phyloP scores from a whole-genome alignment of 2,113 vertebrate genomes.

The Melanerpes formicivorus region DNA sequence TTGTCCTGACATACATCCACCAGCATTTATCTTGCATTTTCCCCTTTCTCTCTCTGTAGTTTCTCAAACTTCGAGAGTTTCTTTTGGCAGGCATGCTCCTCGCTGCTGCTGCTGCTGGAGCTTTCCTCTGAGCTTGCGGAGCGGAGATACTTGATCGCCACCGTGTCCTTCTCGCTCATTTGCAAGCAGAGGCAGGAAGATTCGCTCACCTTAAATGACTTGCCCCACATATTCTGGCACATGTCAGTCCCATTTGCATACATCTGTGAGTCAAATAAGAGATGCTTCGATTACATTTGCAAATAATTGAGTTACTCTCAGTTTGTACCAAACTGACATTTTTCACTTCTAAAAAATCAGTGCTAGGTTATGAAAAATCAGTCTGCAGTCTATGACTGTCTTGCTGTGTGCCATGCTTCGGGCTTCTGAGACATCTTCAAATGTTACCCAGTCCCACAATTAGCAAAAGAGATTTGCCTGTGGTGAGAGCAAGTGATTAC shows the following conservation, averaged over 20 bases:
- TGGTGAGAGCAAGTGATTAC: not conserved
- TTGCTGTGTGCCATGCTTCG: not conserved
- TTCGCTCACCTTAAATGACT: constrained; percentile 66
- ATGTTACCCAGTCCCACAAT: not conserved
- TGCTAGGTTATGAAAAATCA: not conserved
- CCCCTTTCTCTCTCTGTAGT: not conserved
- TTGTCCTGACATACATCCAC: not conserved
- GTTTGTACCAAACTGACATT: not conserved
- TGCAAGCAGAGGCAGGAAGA: constrained; percentile 74
- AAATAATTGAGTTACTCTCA: not conserved
- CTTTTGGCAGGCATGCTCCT: constrained; percentile 39
- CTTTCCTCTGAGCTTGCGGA: constrained; percentile 51
- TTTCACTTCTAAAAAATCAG: not conserved
- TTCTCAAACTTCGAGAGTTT: constrained; percentile 31
- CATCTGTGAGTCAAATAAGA: constrained; percentile 60
- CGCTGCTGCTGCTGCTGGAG: constrained; percentile 41
- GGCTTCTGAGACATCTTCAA: not conserved
- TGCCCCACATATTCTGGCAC: constrained; percentile 75
- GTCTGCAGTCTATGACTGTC: not conserved
- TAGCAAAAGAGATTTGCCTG: constrained; percentile 2
- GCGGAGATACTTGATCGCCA: constrained; percentile 46
- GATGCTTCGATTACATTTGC: not conserved
- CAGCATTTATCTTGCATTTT: constrained; percentile 13
- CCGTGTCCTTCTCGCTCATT: constrained; percentile 65
- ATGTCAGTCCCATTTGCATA: constrained; percentile 69